Evolutionary conservation across 2,888 invertebrate genomes (phyloP).

Genomic region (Idaea biselata): DNA sequence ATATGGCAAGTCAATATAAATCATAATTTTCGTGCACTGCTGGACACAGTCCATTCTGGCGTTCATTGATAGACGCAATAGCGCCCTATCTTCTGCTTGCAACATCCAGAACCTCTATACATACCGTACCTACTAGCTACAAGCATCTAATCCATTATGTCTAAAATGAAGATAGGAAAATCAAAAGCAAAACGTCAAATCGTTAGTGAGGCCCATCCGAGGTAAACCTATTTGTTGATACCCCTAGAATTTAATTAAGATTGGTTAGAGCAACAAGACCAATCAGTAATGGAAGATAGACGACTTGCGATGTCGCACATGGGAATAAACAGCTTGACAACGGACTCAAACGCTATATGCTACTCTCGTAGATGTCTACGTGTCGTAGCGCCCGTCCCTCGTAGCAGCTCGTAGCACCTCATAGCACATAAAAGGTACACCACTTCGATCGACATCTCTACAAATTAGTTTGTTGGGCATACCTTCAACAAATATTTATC

Average conservation of each 20-base stretch:
- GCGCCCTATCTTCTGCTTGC: too few relatives aligned
- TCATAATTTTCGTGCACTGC: too few relatives aligned
- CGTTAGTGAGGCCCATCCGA: too few relatives aligned
- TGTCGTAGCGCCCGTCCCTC: conserved; percentile 15
- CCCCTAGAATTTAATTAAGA: not conserved
- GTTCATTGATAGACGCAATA: too few relatives aligned
- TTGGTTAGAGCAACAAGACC: not conserved
- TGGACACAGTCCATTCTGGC: too few relatives aligned
- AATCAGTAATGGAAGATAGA: not conserved
- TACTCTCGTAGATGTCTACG: conserved; percentile 12
- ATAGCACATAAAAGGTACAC: conserved; percentile 30
- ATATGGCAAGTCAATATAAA: too few relatives aligned
- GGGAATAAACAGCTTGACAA: conserved; percentile 21
- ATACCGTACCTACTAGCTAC: too few relatives aligned
- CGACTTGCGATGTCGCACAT: conserved; percentile 13
- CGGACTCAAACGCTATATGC: conserved; percentile 11
- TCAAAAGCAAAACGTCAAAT: too few relatives aligned
- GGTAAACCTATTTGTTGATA: not conserved
- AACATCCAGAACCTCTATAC: too few relatives aligned
- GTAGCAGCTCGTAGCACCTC: conserved; percentile 21
- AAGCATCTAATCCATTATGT: too few relatives aligned
- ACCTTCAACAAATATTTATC: conserved; percentile 40
- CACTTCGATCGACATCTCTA: conserved; percentile 33
- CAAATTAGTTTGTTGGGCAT: conserved; percentile 43
- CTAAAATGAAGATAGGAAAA: too few relatives aligned